These are phyloP conservation scores for Trachymyrmex septentrionalis DNA, from an alignment of 1,140 invertebrate species.

Conservation along the genomic window DNA sequence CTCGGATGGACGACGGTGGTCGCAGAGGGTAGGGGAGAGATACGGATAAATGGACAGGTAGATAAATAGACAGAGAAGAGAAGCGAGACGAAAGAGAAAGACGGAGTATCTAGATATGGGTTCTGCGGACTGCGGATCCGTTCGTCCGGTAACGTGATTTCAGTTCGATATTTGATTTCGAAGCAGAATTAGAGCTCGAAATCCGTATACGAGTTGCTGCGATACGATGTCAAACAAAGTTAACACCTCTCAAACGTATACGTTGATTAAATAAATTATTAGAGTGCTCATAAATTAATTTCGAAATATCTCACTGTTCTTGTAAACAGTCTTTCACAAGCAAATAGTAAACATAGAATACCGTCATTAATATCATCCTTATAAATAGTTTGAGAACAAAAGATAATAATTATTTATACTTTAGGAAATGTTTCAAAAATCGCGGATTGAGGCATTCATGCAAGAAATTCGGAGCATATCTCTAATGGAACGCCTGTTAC, in stretches of 20 bases:
- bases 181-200: constrained; percentile 51
- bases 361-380: not conserved
- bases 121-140: constrained; percentile 34
- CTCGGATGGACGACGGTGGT: not conserved
- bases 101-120: constrained; percentile 43
- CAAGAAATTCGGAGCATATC: too few relatives aligned
- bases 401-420: not conserved
- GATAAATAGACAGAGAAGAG: constrained; percentile 61
- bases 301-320: not conserved
- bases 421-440: too few relatives aligned
- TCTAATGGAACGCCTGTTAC: too few relatives aligned
- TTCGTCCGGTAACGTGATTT: constrained; percentile 54
- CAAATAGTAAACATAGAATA: not conserved
- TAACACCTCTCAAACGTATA: constrained; percentile 32
- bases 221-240: constrained; percentile 44
- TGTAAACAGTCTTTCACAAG: not conserved
- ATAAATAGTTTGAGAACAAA: not conserved
- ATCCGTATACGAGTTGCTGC: constrained; percentile 18
- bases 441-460: too few relatives aligned
- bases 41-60: constrained; percentile 64
- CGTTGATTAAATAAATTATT: constrained; percentile 43
- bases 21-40: not conserved
- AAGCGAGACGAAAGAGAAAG: constrained; percentile 49
- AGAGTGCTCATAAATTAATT: not conserved
- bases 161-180: constrained; percentile 62